Conservation (phyloP, 2,888 invertebrate species). For the Agonopterix alstromeriana region DNA sequence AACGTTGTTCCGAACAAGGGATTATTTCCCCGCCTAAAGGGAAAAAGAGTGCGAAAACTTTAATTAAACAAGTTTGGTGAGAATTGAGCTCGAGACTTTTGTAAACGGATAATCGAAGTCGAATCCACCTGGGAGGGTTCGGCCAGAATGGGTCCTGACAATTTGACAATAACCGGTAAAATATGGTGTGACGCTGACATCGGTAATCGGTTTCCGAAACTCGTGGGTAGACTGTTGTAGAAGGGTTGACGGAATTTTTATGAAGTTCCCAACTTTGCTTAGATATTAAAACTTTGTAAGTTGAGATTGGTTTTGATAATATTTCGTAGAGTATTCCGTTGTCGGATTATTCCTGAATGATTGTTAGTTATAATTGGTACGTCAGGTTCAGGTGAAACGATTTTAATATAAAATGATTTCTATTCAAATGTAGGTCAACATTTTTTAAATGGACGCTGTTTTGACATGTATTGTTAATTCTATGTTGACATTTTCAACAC, state of each 20-base stretch:
- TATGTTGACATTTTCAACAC: too few species aligned
- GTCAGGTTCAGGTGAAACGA: too few species aligned
- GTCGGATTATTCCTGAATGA: too few species aligned
- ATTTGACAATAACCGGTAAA: conserved; percentile 22
- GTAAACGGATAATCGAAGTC: conserved; percentile 72
- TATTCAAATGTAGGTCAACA: too few species aligned
- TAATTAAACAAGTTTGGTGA: conserved; percentile 75
- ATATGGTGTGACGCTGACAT: conserved; percentile 28
- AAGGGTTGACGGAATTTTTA: conserved; percentile 42
- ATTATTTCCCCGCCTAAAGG: conserved; percentile 70
- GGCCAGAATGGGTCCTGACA: conserved; percentile 32
- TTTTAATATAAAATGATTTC: too few species aligned
- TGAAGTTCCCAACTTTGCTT: conserved; percentile 26
- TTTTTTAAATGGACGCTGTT: too few species aligned
- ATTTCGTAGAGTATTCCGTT: neutral
- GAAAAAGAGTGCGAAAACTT: conserved; percentile 75
- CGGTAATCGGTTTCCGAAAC: conserved; percentile 22
- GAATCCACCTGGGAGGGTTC: conserved; percentile 61
- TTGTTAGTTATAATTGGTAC: too few species aligned
- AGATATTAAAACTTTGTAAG: conserved; percentile 11
- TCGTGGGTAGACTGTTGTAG: conserved; percentile 18
- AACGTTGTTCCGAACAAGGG: conserved; percentile 44
- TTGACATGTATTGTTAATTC: too few species aligned
- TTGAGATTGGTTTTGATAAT: conserved; percentile 14
- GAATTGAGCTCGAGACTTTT: conserved; percentile 68